Evolutionary conservation across 2,888 invertebrate genomes (phyloP).

Genomic region (Scrobipalpa atriplicella): DNA sequence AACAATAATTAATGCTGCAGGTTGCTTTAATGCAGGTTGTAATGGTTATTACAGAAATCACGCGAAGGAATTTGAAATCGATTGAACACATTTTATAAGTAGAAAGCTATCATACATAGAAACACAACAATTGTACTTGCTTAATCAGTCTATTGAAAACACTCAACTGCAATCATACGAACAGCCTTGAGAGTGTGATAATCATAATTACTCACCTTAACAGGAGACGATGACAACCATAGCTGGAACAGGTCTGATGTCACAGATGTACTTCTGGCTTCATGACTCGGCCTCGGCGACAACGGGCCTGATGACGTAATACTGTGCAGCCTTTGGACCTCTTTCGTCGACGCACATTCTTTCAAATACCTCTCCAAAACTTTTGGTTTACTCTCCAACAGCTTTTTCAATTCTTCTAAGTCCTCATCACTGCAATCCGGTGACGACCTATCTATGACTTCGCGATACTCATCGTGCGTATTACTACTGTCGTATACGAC

Average conservation of each 20-base stretch:
- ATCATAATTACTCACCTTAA: slow-evolving; percentile 81
- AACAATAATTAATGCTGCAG: too few species aligned
- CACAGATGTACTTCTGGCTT: slow-evolving; percentile 87
- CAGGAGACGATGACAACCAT: slow-evolving; percentile 91
- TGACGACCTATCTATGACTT: slow-evolving; percentile 68
- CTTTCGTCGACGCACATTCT: slow-evolving; percentile 88
- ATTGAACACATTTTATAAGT: neutral
- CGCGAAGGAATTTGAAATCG: too few species aligned
- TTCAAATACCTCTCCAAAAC: slow-evolving; percentile 89
- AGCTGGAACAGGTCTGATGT: slow-evolving; percentile 93
- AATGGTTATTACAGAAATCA: too few species aligned
- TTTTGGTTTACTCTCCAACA: slow-evolving; percentile 82
- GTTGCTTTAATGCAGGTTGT: too few species aligned
- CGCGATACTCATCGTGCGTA: slow-evolving; percentile 60
- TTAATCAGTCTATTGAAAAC: neutral
- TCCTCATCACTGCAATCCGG: slow-evolving; percentile 74
- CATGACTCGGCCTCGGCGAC: slow-evolving; percentile 74
- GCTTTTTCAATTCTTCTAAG: slow-evolving; percentile 62
- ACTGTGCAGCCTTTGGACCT: slow-evolving; percentile 83
- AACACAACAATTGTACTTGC: neutral
- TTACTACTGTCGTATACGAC: slow-evolving; percentile 58
- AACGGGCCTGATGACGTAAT: slow-evolving; percentile 79
- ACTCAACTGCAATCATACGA: slow-evolving; percentile 9
- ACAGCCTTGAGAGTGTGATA: slow-evolving; percentile 30
- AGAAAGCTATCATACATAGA: too few species aligned